Conservation (phyloP, 2,888 invertebrate species). For the Polietes domitor region DNA sequence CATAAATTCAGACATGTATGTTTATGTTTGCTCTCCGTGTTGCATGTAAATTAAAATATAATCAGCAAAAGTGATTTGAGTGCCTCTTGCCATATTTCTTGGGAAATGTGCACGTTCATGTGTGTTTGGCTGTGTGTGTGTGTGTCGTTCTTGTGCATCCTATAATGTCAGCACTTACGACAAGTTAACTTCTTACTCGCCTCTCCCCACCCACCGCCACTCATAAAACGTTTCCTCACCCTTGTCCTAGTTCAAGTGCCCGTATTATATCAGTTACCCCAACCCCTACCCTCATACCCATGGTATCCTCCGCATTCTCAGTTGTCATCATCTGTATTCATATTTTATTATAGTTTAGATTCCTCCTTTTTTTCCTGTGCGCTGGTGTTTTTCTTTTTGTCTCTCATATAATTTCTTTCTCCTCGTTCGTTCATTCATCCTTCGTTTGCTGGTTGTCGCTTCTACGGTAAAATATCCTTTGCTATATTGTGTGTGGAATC, state of each 20-base stretch:
- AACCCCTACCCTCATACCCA: neutral
- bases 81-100: conserved; percentile 55
- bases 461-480: neutral
- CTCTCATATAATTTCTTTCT: conserved; percentile 26
- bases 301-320: neutral
- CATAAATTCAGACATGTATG: neutral
- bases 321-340: conserved; percentile 12
- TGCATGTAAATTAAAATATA: conserved; percentile 59
- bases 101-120: too few species aligned
- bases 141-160: conserved; percentile 30
- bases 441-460: neutral
- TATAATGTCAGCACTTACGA: conserved; percentile 49
- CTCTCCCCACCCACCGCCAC: neutral
- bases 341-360: conserved; percentile 25
- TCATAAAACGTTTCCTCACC: neutral
- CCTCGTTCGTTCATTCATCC: neutral
- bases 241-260: neutral
- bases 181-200: conserved; percentile 49
- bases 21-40: conserved; percentile 5
- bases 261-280: neutral
- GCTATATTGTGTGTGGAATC: neutral
- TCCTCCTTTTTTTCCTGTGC: neutral
- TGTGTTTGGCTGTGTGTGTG: neutral
- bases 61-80: conserved; percentile 66
- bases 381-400: neutral